Conservation (phyloP, 2,797 vertebrate genomes). For the Paguma larvata region DNA sequence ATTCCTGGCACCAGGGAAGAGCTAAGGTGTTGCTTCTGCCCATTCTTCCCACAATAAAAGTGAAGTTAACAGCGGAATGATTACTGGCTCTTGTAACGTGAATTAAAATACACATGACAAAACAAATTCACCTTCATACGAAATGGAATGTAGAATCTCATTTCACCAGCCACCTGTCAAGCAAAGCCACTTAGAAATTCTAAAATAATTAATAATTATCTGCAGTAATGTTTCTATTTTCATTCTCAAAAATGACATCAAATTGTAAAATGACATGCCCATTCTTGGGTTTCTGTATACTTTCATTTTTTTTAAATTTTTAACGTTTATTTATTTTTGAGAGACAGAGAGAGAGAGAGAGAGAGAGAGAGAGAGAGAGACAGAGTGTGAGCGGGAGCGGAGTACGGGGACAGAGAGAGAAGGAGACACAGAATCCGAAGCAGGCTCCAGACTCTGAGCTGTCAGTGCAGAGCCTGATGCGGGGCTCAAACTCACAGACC, state of each 20-base stretch:
- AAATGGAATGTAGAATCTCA: conserved; percentile 69
- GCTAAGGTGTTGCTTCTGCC: conserved; percentile 35
- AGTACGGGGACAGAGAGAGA: too few species aligned
- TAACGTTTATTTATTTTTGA: too few species aligned
- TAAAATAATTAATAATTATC: conserved; percentile 66
- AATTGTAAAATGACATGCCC: not conserved
- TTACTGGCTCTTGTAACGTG: conserved; percentile 75
- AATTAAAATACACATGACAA: conserved; percentile 72
- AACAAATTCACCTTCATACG: conserved; percentile 75
- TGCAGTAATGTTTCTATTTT: conserved; percentile 61
- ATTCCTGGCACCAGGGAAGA: conserved; percentile 61
- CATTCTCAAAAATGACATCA: conserved; percentile 53
- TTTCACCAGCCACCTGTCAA: conserved; percentile 75
- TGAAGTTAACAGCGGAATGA: conserved; percentile 63
- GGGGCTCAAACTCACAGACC: too few species aligned
- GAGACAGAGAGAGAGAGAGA: too few species aligned
- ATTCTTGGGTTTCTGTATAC: conserved; percentile 24
- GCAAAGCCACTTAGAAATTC: conserved; percentile 52
- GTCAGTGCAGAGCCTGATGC: too few species aligned
- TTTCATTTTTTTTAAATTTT: conserved; percentile 10
- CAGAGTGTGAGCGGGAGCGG: too few species aligned
- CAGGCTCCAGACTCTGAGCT: too few species aligned
- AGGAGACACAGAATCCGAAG: too few species aligned
- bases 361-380: too few species aligned
- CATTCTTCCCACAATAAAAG: conserved; percentile 52